Conservation (phyloP, 1,140 invertebrate genomes). For the Conopomorpha cramerella region DNA sequence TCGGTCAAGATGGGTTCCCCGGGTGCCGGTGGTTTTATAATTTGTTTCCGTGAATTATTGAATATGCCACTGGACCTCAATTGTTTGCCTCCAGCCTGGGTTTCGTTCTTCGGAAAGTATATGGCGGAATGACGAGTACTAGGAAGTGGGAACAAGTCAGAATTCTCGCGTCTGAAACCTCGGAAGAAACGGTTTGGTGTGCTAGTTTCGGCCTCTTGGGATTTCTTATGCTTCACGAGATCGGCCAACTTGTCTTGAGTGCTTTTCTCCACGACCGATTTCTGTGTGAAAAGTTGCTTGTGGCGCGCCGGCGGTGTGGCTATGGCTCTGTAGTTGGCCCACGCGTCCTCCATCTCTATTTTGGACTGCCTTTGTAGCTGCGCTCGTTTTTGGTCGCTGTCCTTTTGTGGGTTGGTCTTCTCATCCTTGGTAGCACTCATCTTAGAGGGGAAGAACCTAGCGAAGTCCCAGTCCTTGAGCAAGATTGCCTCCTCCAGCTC, state of each 20-base stretch:
- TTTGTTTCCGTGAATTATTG: constrained; percentile 65
- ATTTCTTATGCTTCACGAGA: constrained; percentile 55
- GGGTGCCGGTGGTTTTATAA: constrained; percentile 51
- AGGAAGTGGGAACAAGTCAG: constrained; percentile 74
- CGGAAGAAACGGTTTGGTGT: constrained; percentile 71
- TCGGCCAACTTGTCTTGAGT: constrained; percentile 45
- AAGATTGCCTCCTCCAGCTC: constrained; percentile 74
- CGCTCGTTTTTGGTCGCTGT: constrained; percentile 30
- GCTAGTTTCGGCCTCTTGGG: constrained; percentile 71
- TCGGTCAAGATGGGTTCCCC: constrained; percentile 75
- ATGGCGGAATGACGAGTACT: constrained; percentile 77
- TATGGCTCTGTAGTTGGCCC: constrained; percentile 50
- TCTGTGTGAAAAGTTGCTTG: constrained; percentile 41
- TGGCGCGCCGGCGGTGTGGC: constrained; percentile 43
- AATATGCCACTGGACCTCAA: constrained; percentile 68
- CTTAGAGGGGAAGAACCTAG: constrained; percentile 75
- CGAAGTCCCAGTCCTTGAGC: constrained; percentile 82
- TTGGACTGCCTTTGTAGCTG: constrained; percentile 41
- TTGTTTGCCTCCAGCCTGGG: constrained; percentile 42
- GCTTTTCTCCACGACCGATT: constrained; percentile 20
- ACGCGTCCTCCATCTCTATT: constrained; percentile 46
- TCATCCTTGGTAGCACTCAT: constrained; percentile 31
- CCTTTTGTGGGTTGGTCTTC: constrained; percentile 39
- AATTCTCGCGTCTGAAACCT: constrained; percentile 80
- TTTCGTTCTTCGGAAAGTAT: constrained; percentile 60